Conservation (phyloP, 2,888 invertebrate genomes). For the Branchellion lobata region DNA sequence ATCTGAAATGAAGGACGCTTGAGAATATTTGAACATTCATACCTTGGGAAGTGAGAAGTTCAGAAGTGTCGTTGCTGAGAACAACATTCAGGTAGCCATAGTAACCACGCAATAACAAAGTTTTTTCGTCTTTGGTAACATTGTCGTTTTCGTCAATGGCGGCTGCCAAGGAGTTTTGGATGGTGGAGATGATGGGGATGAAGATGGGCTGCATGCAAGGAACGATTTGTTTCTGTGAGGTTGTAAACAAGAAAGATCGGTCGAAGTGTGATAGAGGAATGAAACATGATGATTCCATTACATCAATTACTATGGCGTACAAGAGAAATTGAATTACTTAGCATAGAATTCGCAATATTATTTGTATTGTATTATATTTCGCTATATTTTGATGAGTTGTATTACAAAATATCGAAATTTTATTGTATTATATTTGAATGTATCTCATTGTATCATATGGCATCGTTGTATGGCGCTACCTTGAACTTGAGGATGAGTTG, state of each 20-base stretch:
- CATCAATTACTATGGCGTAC: no score
- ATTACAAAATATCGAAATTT: no score
- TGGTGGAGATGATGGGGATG: conserved; percentile 64
- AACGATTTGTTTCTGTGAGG: conserved; percentile 64
- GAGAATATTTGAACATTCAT: no score
- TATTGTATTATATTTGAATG: no score
- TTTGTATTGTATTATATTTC: no score
- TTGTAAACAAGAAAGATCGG: conserved; percentile 44
- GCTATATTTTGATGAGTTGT: no score
- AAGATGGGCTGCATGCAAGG: conserved; percentile 65
- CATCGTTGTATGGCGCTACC: no score
- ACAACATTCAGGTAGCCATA: conserved; percentile 65
- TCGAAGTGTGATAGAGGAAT: not conserved
- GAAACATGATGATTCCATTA: no score
- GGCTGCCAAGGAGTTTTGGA: conserved; percentile 62
- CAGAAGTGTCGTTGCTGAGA: conserved; percentile 64
- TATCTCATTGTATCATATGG: no score
- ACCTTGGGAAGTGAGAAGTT: conserved; percentile 62
- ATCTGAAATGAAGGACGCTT: not conserved
- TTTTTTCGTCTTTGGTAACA: conserved; percentile 63
- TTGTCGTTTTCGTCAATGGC: conserved; percentile 64
- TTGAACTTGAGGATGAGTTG: conserved; percentile 68
- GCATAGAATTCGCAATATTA: no score
- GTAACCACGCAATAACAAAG: conserved; percentile 64
- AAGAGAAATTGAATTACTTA: no score